Evolutionary conservation across 2,113 vertebrate species (phyloP), one percentile per base, ranked within the genome.

Genomic region (Platichthys flesus): DNA sequence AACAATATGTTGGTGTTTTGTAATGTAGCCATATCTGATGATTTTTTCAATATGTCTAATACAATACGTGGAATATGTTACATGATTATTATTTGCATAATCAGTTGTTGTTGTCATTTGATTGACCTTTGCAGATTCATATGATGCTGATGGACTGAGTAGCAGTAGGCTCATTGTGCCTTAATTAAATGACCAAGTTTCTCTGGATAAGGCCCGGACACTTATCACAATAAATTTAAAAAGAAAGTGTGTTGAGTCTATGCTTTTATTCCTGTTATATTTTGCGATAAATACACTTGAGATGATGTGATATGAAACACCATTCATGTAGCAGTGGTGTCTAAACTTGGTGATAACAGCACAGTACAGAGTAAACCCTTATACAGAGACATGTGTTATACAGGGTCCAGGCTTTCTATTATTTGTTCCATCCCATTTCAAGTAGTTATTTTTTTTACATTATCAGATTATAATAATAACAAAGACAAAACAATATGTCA

Each of bases 151-250:
- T 64, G 51, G 52, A 67, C 66, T 74, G 60, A 89, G 42, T 63
- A n/a, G 42, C 23, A 67, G n/a, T 78, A 28, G 56, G 42, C 58
- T 73, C 9, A 62, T 78, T 72, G 24, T 64, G 55, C 31, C 54
- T 71, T 60, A 60, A 71, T 72, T 56, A 56, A 79, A 75, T 74
- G 28, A 78, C 52, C 2, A 75, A 14, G 35, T 79, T 76, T 16
- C 16, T 28, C 77, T 72, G 56, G 70, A 73, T 79, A 63, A 69
- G 56, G 28, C 23, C 65, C 74, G 55, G 49, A 59, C 56, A 71
- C 40, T 68, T 71, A 73, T 62, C 70, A 74, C 58, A 90, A 88
- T 89, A 90, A 89, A 91, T 63, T 82, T 24, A 7, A 14, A 74
- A 80, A 75, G 0, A 76, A 82, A 58, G 23, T 63, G 59, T 79